Conservation (phyloP, 2,113 vertebrate genomes). For the Pteropus alecto region DNA sequence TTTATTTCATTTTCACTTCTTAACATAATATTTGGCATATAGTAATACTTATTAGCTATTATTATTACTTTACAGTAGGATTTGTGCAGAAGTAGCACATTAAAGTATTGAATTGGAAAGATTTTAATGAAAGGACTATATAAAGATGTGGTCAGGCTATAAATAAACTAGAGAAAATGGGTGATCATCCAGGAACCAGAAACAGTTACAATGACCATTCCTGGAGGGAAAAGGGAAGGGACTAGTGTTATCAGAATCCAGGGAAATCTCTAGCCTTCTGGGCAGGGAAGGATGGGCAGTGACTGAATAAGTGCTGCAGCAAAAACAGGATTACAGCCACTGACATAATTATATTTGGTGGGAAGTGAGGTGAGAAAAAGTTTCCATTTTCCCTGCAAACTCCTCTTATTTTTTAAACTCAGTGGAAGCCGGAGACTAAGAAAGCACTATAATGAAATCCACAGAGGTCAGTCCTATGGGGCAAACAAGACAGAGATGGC, state of each 20-base stretch:
- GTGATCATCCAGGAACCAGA: neutral
- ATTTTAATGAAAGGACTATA: neutral
- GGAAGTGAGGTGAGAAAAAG: neutral
- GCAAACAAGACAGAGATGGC: neutral
- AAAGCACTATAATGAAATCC: neutral
- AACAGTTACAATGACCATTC: neutral
- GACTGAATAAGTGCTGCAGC: neutral
- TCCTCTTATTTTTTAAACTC: neutral
- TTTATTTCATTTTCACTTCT: neutral
- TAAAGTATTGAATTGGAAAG: neutral
- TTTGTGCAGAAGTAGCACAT: neutral
- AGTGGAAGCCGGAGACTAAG: neutral
- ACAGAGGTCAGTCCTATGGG: neutral
- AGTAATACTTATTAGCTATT: neutral
- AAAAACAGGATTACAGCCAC: neutral
- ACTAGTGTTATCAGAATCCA: neutral
- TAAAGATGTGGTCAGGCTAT: neutral
- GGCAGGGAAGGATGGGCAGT: too few relatives aligned
- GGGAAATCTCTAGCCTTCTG: neutral
- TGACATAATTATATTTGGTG: neutral
- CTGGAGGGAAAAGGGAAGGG: neutral
- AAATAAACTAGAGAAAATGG: neutral
- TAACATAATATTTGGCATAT: neutral
- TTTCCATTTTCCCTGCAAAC: neutral
- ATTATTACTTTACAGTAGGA: neutral